phyloP scores from a whole-genome alignment of 2,888 invertebrate species.

The Trilocha varians region DNA sequence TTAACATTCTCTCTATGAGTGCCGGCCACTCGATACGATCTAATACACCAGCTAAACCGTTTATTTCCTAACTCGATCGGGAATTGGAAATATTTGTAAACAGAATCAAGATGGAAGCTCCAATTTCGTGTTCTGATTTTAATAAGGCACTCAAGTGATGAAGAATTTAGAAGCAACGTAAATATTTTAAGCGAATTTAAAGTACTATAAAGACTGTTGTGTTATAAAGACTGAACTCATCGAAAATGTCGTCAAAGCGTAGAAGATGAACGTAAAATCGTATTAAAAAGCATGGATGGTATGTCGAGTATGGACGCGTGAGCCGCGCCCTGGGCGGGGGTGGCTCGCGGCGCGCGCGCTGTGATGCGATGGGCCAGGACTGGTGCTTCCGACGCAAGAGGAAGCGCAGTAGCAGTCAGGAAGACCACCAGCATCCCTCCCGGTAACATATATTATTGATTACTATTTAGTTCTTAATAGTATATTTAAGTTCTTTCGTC shows the following conservation, averaged over 20 bases:
- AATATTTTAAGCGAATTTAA: too few species aligned
- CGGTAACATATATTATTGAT: slow-evolving; percentile 40
- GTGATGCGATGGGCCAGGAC: slow-evolving; percentile 81
- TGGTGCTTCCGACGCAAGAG: slow-evolving; percentile 82
- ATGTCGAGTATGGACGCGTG: slow-evolving; percentile 26
- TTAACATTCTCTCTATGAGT: background rate
- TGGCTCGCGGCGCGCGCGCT: slow-evolving; percentile 69
- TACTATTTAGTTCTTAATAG: too few species aligned
- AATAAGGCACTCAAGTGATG: too few species aligned
- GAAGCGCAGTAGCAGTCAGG: slow-evolving; percentile 79
- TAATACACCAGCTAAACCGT: background rate
- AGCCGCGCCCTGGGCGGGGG: slow-evolving; percentile 67
- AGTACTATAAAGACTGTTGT: too few species aligned
- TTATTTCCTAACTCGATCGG: background rate
- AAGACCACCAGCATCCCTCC: slow-evolving; percentile 74
- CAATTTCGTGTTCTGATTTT: background rate
- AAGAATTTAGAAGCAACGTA: too few species aligned
- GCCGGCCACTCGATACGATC: background rate
- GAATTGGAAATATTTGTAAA: background rate
- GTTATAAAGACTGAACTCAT: too few species aligned
- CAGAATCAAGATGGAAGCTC: slow-evolving; percentile 27
- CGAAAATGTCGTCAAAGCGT: background rate
- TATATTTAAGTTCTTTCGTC: too few species aligned
- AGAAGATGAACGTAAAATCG: background rate
- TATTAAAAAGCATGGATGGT: background rate